phyloP scores from a whole-genome alignment of 2,888 invertebrate species.

The Scotopteryx bipunctaria region DNA sequence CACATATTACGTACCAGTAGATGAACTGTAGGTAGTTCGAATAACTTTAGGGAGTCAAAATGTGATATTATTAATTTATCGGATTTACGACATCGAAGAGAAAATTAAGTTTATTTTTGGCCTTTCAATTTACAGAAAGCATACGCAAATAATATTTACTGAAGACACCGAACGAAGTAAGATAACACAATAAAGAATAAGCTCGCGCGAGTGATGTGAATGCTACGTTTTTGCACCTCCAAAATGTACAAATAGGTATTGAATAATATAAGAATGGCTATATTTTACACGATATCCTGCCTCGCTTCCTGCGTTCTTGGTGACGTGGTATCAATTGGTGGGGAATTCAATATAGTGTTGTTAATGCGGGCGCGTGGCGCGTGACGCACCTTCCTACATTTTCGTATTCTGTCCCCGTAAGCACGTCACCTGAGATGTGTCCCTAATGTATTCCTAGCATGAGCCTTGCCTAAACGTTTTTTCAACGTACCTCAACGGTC shows the following conservation, averaged over 20 bases:
- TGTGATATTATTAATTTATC: constrained; percentile 4
- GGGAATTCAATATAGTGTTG: constrained; percentile 71
- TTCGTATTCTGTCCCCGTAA: constrained; percentile 62
- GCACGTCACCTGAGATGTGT: constrained; percentile 57
- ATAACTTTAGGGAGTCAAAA: background rate
- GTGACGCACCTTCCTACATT: constrained; percentile 46
- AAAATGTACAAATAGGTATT: constrained; percentile 26
- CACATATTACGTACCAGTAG: background rate
- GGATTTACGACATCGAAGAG: constrained; percentile 3
- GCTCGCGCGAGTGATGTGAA: constrained; percentile 4
- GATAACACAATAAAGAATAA: constrained; percentile 19
- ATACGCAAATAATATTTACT: constrained; percentile 12
- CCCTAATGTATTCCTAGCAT: constrained; percentile 44
- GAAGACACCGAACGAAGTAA: constrained; percentile 4
- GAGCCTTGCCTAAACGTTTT: constrained; percentile 49
- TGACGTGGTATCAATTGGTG: constrained; percentile 70
- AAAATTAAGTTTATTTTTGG: constrained; percentile 9
- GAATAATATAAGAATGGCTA: constrained; percentile 44
- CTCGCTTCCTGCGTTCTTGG: constrained; percentile 65
- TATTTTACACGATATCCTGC: constrained; percentile 59
- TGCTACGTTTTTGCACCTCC: constrained; percentile 15
- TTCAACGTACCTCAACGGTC: constrained; percentile 48
- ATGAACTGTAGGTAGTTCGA: too few relatives aligned
- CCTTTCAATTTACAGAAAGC: background rate
- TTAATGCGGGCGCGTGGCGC: constrained; percentile 55